Evolutionary conservation across 2,113 vertebrate species (phyloP).

Genomic region (Cyanistes caeruleus): DNA sequence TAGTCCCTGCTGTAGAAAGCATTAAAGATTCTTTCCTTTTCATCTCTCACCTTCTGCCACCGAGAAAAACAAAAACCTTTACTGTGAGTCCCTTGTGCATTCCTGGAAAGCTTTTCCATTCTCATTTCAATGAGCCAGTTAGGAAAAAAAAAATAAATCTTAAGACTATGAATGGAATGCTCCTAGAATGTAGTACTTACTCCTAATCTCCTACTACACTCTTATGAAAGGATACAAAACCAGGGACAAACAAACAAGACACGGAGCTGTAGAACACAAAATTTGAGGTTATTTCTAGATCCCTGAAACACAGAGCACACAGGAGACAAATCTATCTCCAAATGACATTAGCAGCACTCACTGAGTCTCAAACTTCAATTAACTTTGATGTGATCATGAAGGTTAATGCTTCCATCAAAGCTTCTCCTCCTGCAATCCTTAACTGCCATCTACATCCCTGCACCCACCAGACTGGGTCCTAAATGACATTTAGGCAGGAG

Average conservation of each 20-base stretch:
- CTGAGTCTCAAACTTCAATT: not conserved
- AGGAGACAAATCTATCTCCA: not conserved
- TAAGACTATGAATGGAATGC: not conserved
- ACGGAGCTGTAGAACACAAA: not conserved
- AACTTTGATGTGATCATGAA: not conserved
- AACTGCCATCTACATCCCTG: not conserved
- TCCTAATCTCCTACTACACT: not conserved
- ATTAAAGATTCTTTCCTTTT: not conserved
- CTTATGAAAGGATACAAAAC: not conserved
- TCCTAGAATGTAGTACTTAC: not conserved
- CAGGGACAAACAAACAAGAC: not conserved
- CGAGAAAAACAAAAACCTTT: not conserved
- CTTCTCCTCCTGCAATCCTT: not conserved
- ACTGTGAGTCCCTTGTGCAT: not conserved
- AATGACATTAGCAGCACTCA: not conserved
- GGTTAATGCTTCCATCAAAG: not conserved
- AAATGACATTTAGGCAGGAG: not conserved
- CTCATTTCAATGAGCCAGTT: constrained; percentile 28
- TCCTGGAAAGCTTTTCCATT: constrained; percentile 29
- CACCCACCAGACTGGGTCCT: fast-evolving
- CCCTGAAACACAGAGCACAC: not conserved
- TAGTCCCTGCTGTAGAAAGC: not conserved
- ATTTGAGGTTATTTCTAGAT: not conserved
- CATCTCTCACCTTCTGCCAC: not conserved
- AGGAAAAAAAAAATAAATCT: not conserved